Base-by-base conservation (phyloP, 2,888 invertebrate species). In the Acleris sparsana region DNA sequence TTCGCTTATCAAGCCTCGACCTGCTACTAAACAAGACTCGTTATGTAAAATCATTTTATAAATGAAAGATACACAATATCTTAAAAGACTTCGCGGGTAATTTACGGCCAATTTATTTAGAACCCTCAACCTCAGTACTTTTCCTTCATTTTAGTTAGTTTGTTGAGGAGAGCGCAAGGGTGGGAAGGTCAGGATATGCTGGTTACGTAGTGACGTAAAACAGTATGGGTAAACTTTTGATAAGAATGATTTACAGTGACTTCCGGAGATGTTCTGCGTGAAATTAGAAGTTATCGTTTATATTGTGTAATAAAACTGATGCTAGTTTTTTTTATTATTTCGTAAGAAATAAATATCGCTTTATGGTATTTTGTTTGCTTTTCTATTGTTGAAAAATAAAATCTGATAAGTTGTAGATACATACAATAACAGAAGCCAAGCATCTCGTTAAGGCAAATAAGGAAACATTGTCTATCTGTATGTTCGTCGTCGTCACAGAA, bases 31-130 rank as follows among this genome's bases (percentile, higher is more conserved):
- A 65, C 63, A 57, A 66, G 48, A 39, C 20, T 43, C 29, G 48
- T 56, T 57, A 61, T 43, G 18, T 53, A 49, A 58, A 67, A 63
- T 49, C 48, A 58, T 62, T 48, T 53, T 58, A 53, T 67, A 67
- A 62, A 67, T 53, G 33, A 58, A 67, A 48, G 29, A 58, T 53
- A 63, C 53, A 53, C 48, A 58, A 56, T 67, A 67, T 66, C 66
- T 66, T 51, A 52, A 51, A 65, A 20, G 39, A 49, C 58, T 33
- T 59, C 43, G 53, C 44, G 16, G 56, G 57, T 66, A 52, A 57
- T 66, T 57, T 33, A 1, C n/a, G n/a, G 18, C 62, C 55, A 52
- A 16, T 18, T n/a, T 62, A 57, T 52, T 16, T 39, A 39, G 61
- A 46, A 5, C 57, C 29, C 17, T 52, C 17, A 7, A 2, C 25